These are phyloP conservation scores for Laodelphax striatellus DNA, from an alignment of 1,140 invertebrate genomes.

Conservation along the genomic window DNA sequence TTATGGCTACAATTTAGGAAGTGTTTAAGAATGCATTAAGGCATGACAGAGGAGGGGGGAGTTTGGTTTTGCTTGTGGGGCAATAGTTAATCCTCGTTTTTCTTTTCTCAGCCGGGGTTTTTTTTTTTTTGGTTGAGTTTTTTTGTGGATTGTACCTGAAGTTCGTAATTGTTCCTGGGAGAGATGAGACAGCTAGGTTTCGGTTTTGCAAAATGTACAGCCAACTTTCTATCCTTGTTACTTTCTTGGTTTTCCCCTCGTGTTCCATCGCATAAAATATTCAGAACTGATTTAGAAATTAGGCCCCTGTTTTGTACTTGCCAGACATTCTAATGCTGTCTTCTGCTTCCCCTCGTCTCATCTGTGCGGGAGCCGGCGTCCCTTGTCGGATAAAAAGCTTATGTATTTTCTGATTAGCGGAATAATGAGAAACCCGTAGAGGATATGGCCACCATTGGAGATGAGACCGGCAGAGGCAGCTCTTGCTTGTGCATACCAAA, in stretches of 20 bases:
- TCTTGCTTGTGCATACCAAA: background rate
- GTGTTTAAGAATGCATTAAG: constrained; percentile 3
- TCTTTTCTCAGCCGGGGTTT: too few species aligned
- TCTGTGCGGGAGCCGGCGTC: too few species aligned
- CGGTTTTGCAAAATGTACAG: background rate
- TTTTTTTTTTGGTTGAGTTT: too few species aligned
- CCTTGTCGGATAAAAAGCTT: background rate
- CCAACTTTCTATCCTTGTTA: background rate
- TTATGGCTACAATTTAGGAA: background rate
- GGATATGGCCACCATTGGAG: too few species aligned
- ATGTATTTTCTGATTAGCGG: background rate
- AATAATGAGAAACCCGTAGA: background rate
- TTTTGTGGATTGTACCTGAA: too few species aligned
- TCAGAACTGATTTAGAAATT: constrained; percentile 3
- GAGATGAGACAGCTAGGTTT: background rate
- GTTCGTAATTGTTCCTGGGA: background rate
- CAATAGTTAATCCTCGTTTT: too few species aligned
- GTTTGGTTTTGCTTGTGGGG: too few species aligned
- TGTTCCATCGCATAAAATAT: background rate
- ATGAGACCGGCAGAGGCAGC: background rate
- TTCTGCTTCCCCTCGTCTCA: too few species aligned
- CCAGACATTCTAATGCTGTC: background rate
- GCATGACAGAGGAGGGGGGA: background rate
- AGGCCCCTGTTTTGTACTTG: background rate
- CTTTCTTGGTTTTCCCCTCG: too few species aligned